Percentiles rank a stretch among this genome's conserved stretches.
phyloP scores from a whole-genome alignment of 2,113 vertebrate genomes.

The Toxotes jaculatrix region DNA sequence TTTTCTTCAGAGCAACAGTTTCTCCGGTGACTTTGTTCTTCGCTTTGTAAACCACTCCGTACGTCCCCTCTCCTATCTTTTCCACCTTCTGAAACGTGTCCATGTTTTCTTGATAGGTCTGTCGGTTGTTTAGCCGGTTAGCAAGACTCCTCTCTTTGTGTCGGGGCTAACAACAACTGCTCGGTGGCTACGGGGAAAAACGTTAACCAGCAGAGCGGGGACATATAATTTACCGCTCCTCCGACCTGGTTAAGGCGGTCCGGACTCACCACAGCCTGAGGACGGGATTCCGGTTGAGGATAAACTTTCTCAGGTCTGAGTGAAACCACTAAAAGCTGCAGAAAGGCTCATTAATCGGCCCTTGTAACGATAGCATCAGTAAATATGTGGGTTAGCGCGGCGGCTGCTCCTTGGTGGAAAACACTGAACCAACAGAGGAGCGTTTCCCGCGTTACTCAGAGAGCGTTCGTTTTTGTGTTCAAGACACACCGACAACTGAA shows the following conservation, averaged over 20 bases:
- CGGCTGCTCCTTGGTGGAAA: constrained; percentile 3
- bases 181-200: constrained; percentile 33
- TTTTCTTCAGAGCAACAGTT: constrained; percentile 95
- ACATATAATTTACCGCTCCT: constrained; percentile 36
- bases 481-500: background rate
- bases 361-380: background rate
- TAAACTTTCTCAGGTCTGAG: background rate
- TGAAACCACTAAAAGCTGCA: background rate
- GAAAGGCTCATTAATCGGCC: background rate
- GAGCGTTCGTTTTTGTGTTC: constrained; percentile 47
- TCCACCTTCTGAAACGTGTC: constrained; percentile 97
- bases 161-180: constrained; percentile 51
- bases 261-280: background rate
- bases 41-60: constrained; percentile 95
- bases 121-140: constrained; percentile 27
- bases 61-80: constrained; percentile 96
- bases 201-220: constrained; percentile 17
- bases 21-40: constrained; percentile 94
- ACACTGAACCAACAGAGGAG: constrained; percentile 50
- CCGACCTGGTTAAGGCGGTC: background rate
- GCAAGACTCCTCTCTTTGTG: constrained; percentile 58
- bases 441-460: constrained; percentile 75
- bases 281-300: background rate
- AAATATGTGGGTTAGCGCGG: constrained; percentile 15
- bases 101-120: constrained; percentile 75